These are phyloP conservation scores for Myrmecophaga tridactyla DNA, from an alignment of 2,113 vertebrate species.

Conservation along the genomic window DNA sequence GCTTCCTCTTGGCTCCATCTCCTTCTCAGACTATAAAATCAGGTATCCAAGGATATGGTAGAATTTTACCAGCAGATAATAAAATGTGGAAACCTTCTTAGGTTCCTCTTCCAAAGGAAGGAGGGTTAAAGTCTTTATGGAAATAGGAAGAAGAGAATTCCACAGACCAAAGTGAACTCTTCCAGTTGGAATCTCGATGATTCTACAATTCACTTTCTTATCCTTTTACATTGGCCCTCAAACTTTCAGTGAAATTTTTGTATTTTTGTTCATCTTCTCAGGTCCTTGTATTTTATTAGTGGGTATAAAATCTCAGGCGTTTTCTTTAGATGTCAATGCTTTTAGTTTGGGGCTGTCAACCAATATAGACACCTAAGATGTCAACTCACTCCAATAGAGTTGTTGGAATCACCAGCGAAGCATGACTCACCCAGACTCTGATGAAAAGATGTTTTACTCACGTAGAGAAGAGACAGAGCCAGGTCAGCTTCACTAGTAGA, in stretches of 20 bases:
- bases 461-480: too few relatives aligned
- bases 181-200: background rate
- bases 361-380: too few relatives aligned
- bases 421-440: too few relatives aligned
- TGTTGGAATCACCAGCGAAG: too few relatives aligned
- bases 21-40: background rate
- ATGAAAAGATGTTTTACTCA: too few relatives aligned
- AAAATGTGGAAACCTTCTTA: background rate
- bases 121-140: background rate
- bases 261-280: background rate
- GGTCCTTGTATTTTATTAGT: background rate
- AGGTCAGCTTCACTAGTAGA: too few relatives aligned
- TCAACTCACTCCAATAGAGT: too few relatives aligned
- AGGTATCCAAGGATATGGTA: background rate
- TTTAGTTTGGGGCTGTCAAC: background rate
- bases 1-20: background rate
- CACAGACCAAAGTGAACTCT: background rate
- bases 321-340: background rate
- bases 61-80: background rate
- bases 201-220: background rate
- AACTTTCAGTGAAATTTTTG: background rate
- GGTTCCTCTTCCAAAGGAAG: background rate
- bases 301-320: background rate
- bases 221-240: background rate
- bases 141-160: background rate